These are phyloP conservation scores for Oeneis ivallda DNA, from an alignment of 2,888 invertebrate species.

Conservation along the genomic window DNA sequence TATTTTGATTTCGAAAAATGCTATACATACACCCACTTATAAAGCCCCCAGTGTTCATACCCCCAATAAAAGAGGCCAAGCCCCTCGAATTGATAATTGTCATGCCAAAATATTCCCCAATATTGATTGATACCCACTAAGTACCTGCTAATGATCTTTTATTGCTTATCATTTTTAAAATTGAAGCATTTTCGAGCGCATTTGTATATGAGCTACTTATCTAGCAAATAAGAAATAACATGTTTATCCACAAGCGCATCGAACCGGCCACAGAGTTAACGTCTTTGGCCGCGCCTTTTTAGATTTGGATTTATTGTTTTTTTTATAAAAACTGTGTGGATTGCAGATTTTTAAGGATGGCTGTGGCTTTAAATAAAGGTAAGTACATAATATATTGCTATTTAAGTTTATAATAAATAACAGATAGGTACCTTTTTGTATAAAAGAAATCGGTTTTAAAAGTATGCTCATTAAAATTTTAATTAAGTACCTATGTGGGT, in stretches of 20 bases:
- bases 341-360: conserved; percentile 47
- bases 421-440: not conserved
- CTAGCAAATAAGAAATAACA: not conserved
- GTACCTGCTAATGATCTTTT: too few species aligned
- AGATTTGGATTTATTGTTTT: not conserved
- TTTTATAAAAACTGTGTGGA: not conserved
- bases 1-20: not conserved
- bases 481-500: not conserved
- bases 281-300: not conserved
- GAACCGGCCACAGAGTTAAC: not conserved
- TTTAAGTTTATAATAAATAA: not conserved
- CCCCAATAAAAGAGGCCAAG: too few species aligned
- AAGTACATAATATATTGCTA: conserved; percentile 22
- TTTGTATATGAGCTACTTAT: not conserved
- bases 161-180: not conserved
- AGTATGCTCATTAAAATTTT: not conserved
- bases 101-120: too few species aligned
- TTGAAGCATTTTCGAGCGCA: not conserved
- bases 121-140: too few species aligned
- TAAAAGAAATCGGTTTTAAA: not conserved
- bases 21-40: not conserved
- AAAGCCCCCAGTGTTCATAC: too few species aligned
- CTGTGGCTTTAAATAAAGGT: conserved; percentile 71
- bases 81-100: too few species aligned
- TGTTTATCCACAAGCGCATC: not conserved